These are phyloP conservation scores for Sycophaga agraensis DNA, from an alignment of 1,140 invertebrate species.

Conservation along the genomic window DNA sequence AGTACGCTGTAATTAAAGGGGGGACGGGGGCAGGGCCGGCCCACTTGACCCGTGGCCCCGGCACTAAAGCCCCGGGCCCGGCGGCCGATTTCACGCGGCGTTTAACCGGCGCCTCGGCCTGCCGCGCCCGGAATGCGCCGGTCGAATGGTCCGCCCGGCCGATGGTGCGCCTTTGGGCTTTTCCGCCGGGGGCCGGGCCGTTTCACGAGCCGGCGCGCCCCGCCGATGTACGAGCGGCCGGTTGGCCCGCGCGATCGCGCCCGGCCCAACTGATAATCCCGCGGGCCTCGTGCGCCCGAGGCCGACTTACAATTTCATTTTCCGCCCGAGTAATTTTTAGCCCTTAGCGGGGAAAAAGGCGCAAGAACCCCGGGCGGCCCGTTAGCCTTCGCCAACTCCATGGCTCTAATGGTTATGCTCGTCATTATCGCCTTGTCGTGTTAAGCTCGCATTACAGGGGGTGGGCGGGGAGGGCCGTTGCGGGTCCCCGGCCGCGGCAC, in stretches of 20 bases:
- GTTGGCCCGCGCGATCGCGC: background rate
- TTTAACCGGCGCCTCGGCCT: slow-evolving; percentile 34
- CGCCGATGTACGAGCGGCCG: background rate
- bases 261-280: background rate
- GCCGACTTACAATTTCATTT: slow-evolving; percentile 48
- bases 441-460: slow-evolving; percentile 39
- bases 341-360: slow-evolving; percentile 35
- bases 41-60: slow-evolving; percentile 30
- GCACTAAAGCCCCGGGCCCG: too few relatives aligned
- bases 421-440: slow-evolving; percentile 52
- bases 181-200: background rate
- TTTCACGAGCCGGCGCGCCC: too few relatives aligned
- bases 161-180: slow-evolving; percentile 12
- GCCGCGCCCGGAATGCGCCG: slow-evolving; percentile 35
- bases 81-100: too few relatives aligned
- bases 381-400: slow-evolving; percentile 43
- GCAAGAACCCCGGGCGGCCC: slow-evolving; percentile 11
- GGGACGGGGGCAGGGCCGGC: slow-evolving; percentile 40
- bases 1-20: slow-evolving; percentile 50
- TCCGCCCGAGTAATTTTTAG: slow-evolving; percentile 47
- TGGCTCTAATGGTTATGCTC: slow-evolving; percentile 47
- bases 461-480: background rate
- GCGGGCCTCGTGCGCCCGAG: background rate
- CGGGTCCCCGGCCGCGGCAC: background rate
- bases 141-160: slow-evolving; percentile 54